phyloP scores from a whole-genome alignment of 1,140 invertebrate species.

The Scaptomyza pallida region DNA sequence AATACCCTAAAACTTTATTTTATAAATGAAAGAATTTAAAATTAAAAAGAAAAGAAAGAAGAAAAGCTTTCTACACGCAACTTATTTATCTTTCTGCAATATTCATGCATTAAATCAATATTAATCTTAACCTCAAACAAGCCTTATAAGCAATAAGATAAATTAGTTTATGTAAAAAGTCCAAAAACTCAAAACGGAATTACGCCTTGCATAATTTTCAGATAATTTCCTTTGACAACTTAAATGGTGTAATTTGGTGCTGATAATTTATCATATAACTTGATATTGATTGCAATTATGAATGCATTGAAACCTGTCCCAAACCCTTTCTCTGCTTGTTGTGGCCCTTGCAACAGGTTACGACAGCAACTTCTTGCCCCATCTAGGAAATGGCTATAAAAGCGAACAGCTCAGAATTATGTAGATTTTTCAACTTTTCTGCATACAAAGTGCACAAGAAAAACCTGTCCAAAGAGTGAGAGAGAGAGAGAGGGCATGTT shows the following conservation, averaged over 20 bases:
- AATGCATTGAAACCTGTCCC: constrained; percentile 24
- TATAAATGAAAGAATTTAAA: too few species aligned
- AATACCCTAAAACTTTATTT: background rate
- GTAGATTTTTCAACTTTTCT: constrained; percentile 80
- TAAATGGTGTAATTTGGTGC: constrained; percentile 69
- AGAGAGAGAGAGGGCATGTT: constrained; percentile 45
- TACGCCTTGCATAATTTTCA: constrained; percentile 60
- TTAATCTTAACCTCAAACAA: background rate
- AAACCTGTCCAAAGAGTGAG: constrained; percentile 56
- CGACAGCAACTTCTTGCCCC: background rate
- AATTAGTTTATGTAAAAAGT: constrained; percentile 32
- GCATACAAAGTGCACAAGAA: constrained; percentile 81
- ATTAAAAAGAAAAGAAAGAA: background rate
- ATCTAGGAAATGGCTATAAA: constrained; percentile 75
- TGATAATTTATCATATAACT: constrained; percentile 76
- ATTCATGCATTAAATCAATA: constrained; percentile 1
- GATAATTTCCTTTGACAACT: constrained; percentile 73
- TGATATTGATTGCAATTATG: constrained; percentile 77
- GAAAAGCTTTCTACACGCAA: too few species aligned
- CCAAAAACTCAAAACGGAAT: constrained; percentile 13
- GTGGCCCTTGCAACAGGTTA: constrained; percentile 37
- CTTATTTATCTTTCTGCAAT: background rate
- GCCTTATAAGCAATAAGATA: constrained; percentile 34
- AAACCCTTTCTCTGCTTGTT: constrained; percentile 15
- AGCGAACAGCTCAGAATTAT: constrained; percentile 72